phyloP scores from a whole-genome alignment of 1,140 invertebrate species.

The Pissodes strobi region DNA sequence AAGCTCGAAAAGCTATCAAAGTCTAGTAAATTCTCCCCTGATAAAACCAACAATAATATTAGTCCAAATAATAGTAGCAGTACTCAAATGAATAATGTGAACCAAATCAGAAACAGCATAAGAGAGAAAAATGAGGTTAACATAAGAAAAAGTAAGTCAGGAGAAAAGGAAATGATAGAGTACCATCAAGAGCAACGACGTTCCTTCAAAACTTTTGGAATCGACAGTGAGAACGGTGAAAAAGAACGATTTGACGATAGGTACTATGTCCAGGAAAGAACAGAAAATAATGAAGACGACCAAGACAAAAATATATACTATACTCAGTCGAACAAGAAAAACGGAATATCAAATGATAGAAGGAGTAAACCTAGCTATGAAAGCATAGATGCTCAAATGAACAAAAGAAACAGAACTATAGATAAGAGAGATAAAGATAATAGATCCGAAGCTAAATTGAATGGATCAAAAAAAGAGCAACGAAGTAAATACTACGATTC shows the following conservation, averaged over 20 bases:
- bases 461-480: slow-evolving; percentile 42
- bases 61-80: not conserved
- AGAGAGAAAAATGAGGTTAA: slow-evolving; percentile 39
- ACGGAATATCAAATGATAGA: slow-evolving; percentile 58
- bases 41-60: slow-evolving; percentile 45
- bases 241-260: slow-evolving; percentile 40
- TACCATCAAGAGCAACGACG: slow-evolving; percentile 41
- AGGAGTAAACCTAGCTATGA: slow-evolving; percentile 52
- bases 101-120: slow-evolving; percentile 42
- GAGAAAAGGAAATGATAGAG: slow-evolving; percentile 39
- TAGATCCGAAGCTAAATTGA: slow-evolving; percentile 32
- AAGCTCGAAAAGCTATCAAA: slow-evolving; percentile 59
- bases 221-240: slow-evolving; percentile 54
- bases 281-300: slow-evolving; percentile 52
- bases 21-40: slow-evolving; percentile 53
- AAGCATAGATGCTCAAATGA: slow-evolving; percentile 52
- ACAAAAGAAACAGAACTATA: slow-evolving; percentile 52
- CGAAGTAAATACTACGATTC: slow-evolving; percentile 59
- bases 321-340: slow-evolving; percentile 33
- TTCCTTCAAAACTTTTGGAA: slow-evolving; percentile 51
- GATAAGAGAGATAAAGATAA: slow-evolving; percentile 41
- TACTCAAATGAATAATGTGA: slow-evolving; percentile 25
- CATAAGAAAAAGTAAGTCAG: slow-evolving; percentile 28
- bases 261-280: slow-evolving; percentile 51
- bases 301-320: slow-evolving; percentile 48